Evolutionary conservation across 2,888 invertebrate genomes (phyloP).

Genomic region (Leistus spinibarbis): DNA sequence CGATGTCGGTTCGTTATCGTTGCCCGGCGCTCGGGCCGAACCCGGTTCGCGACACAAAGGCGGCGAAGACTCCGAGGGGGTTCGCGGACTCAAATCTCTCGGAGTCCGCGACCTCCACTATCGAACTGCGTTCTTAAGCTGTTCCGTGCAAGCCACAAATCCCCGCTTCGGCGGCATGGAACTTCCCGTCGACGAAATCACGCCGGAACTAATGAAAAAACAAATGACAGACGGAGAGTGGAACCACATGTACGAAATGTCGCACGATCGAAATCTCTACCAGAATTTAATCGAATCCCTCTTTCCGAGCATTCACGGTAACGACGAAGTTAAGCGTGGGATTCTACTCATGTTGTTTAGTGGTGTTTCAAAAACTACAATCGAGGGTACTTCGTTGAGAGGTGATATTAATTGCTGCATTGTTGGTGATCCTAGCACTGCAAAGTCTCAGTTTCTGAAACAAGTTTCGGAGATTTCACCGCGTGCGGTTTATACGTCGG

Average conservation of each 20-base stretch:
- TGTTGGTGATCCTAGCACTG: slow-evolving; percentile 98
- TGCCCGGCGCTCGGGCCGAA: slow-evolving; percentile 89
- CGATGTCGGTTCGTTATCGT: slow-evolving; percentile 85
- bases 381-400: slow-evolving; percentile 88
- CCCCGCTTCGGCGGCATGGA: slow-evolving; percentile 88
- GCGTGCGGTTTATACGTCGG: slow-evolving; percentile 96
- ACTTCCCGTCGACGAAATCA: slow-evolving; percentile 80
- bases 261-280: slow-evolving; percentile 89
- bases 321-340: slow-evolving; percentile 93
- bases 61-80: slow-evolving; percentile 78
- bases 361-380: slow-evolving; percentile 93
- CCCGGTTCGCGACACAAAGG: slow-evolving; percentile 74
- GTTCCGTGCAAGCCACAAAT: slow-evolving; percentile 86
- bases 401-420: slow-evolving; percentile 98
- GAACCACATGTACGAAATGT: slow-evolving; percentile 96
- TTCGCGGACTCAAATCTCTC: slow-evolving; percentile 75
- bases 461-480: slow-evolving; percentile 93
- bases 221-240: slow-evolving; percentile 95
- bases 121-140: slow-evolving; percentile 92
- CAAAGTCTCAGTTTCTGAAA: slow-evolving; percentile 96
- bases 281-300: slow-evolving; percentile 87
- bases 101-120: slow-evolving; percentile 87
- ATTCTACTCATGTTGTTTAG: slow-evolving; percentile 90
- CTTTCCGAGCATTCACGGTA: slow-evolving; percentile 96
- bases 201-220: slow-evolving; percentile 89